Evolutionary conservation across 92 coral and sea anemone genomes (phyloP), one percentile per base, ranked within the genome.

Genomic region (Paramuricea clavata): DNA sequence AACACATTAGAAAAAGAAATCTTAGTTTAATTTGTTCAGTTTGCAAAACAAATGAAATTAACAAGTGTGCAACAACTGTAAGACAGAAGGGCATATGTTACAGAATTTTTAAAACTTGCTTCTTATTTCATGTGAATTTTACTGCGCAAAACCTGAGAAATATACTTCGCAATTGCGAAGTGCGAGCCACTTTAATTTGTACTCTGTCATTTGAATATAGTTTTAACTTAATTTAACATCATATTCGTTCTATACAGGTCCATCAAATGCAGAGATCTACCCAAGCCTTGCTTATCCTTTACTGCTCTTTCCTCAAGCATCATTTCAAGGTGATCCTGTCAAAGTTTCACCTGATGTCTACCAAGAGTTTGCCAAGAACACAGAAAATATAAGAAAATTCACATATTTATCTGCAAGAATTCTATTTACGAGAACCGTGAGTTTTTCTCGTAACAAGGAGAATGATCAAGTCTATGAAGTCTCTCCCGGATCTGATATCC

Each of bases 281-380:
- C 99, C 99, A 2, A 91, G 89, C 47, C 86, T 90, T 43, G 85
- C 89, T 30, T 88, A 91, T 74, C 99, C 99, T 23, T 91, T 97
- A 27, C 82, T 97, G 34, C 83, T 97, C 23, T 97, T 94, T 78
- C 98, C 99, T 19, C 62, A 91, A 70, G 85, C 87, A 28, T 87
- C 84, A 71, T 97, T 91, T 76, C 33, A 78, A 36, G 99, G 98
- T 26, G 88, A 94, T 6, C 98, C 99, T 16, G 69, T 49, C 35
- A 90, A 93, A 75, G 81, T 94, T 49, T 85, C 90, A 19, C 92
- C 98, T 6, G 88, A 93, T 59, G 74, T 78, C 52, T 89, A 81
- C 71, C 89, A 89, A 56, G 93, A 83, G 49, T 97, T 97, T 85
- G 99, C 99, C 17, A 85, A 71, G 54, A 97, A 94, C 78, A 76